These are phyloP conservation scores for Octodon degus DNA, from an alignment of 2,113 vertebrate genomes.

Conservation along the genomic window DNA sequence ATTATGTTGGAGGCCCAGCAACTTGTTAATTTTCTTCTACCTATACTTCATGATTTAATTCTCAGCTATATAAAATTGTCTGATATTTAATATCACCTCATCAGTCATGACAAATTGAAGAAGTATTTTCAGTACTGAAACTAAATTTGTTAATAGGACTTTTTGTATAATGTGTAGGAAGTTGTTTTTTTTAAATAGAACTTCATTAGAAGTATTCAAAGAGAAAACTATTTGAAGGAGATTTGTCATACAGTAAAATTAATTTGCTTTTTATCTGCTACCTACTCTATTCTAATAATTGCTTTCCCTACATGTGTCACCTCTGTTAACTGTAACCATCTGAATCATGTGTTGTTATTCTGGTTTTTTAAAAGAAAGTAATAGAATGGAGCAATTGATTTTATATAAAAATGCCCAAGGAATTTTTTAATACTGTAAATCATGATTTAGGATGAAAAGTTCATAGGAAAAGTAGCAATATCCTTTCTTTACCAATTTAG, in stretches of 20 bases:
- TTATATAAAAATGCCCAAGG: conserved; percentile 41
- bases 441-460: conserved; percentile 9
- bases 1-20: not conserved
- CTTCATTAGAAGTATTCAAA: conserved; percentile 69
- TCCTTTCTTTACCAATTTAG: not conserved
- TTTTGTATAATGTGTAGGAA: conserved; percentile 70
- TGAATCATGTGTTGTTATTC: conserved; percentile 39
- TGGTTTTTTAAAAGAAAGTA: conserved; percentile 5
- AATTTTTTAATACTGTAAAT: not conserved
- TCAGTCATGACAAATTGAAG: conserved; percentile 45
- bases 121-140: conserved; percentile 63
- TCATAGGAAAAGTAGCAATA: not conserved
- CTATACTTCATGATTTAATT: not conserved
- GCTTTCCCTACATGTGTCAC: conserved; percentile 40
- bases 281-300: conserved; percentile 55
- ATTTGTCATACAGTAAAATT: conserved; percentile 72
- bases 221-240: conserved; percentile 65
- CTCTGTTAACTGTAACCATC: conserved; percentile 27
- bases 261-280: conserved; percentile 54
- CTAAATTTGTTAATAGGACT: conserved; percentile 52
- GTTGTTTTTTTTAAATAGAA: conserved; percentile 57
- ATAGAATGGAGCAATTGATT: conserved; percentile 37
- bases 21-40: not conserved
- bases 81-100: conserved; percentile 36
- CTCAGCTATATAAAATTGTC: conserved; percentile 44